Evolutionary conservation across 2,113 vertebrate species (phyloP).

Genomic region (Desmodus rotundus): DNA sequence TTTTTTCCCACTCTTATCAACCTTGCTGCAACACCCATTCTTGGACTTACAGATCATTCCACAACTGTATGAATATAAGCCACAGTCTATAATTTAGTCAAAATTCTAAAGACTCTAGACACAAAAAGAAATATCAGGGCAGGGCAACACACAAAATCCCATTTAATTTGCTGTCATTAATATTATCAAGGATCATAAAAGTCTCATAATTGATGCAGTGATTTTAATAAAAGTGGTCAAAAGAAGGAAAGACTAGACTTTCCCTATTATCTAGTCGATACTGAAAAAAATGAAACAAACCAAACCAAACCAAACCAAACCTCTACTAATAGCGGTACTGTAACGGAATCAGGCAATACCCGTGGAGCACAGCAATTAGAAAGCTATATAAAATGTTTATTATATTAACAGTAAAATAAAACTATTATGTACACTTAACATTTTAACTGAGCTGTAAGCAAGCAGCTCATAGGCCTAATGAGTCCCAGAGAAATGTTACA

Average conservation of each 20-base stretch:
- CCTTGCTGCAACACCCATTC: background rate
- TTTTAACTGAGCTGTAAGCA: background rate
- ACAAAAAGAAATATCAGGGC: background rate
- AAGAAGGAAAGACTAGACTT: background rate
- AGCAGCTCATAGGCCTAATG: background rate
- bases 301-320: background rate
- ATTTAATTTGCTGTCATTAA: background rate
- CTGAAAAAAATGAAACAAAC: background rate
- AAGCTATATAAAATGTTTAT: background rate
- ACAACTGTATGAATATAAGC: background rate
- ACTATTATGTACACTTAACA: background rate
- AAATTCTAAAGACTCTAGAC: slow-evolving; percentile 4
- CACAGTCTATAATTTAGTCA: background rate
- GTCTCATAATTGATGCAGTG: background rate
- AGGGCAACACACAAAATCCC: slow-evolving; percentile 13
- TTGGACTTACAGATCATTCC: background rate
- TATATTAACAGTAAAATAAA: background rate
- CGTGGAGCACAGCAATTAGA: background rate
- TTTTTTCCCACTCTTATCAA: background rate
- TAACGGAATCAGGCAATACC: background rate
- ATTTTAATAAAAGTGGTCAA: slow-evolving; percentile 21
- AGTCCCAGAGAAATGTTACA: background rate
- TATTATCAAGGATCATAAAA: background rate
- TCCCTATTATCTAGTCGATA: background rate
- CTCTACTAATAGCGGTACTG: background rate